Base-by-base conservation (phyloP, 2,797 vertebrate genomes). In the Hemitrygon akajei region DNA sequence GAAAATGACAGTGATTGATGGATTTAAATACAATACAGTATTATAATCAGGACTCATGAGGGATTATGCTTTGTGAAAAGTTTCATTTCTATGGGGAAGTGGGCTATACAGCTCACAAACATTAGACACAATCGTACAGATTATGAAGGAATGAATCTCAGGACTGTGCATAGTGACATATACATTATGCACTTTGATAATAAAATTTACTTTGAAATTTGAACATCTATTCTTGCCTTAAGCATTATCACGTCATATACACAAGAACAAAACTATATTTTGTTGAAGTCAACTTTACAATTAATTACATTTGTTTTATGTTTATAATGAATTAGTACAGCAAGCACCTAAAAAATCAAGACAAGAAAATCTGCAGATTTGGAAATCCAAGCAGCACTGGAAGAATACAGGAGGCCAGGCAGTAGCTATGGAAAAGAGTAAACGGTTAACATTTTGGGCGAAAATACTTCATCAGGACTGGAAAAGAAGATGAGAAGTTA, bases 1-100 rank as follows among this genome's bases (percentile, higher is more conserved):
- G 14, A 89, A 89, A 89, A 37, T 69, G 63, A 69, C n/a, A 89
- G n/a, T 34, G 84, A 89, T 89, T 89, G 66, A 69, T 22, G n/a
- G 86, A 89, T 89, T n/a, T 66, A 89, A 34, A 69, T 37, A 34
- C 58, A 86, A 86, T 60, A 18, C 84, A 66, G 84, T 9, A 89
- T 89, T 89, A 69, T 89, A 89, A 66, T 37, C 86, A 7, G 30
- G n/a, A 20, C 18, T 66, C 9, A 34, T 60, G 22, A 7, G n/a
- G n/a, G 60, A 89, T 69, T 9, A 20, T 89, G 18, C 18, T 87
- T 89, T 89, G 34, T 69, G 60, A 89, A 20, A 80, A 22, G 18
- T 69, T 69, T 69, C 66, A 66, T 69, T 89, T 69, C 82, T 69
- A 10, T 37, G n/a, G 47, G n/a, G 37, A 22, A 22, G 66, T 89